A percentile compares a stretch with the other conserved stretches of the same genome.
phyloP scores from a whole-genome alignment of 2,888 invertebrate species.

The Willowsia nigromaculata region DNA sequence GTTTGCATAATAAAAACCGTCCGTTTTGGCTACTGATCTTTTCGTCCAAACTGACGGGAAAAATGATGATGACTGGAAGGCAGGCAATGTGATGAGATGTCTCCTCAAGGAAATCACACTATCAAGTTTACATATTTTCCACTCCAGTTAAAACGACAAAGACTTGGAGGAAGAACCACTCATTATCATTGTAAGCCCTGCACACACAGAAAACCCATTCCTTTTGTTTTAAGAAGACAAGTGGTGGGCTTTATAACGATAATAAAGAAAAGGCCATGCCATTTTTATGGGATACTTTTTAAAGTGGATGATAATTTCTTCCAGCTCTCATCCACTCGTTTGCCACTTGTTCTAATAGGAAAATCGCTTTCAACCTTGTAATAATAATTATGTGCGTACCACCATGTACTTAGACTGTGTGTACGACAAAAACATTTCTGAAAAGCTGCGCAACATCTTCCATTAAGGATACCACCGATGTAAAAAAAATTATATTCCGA shows the following conservation, averaged over 20 bases:
- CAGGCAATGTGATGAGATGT: constrained; percentile 72
- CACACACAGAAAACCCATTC: not conserved
- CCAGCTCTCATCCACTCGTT: not conserved
- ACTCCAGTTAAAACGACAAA: not conserved
- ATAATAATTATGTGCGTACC: constrained; percentile 11
- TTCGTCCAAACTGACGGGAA: constrained; percentile 25
- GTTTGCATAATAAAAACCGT: too few species aligned
- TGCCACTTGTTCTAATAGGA: not conserved
- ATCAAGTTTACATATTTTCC: not conserved
- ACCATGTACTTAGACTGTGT: not conserved
- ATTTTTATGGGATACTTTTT: constrained; percentile 8
- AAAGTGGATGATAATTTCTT: not conserved
- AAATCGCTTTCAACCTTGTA: not conserved
- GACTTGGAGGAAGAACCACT: not conserved
- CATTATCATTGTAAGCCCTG: not conserved
- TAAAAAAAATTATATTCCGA: too few species aligned
- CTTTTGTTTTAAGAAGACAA: not conserved
- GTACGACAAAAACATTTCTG: not conserved
- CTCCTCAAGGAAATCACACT: constrained; percentile 70
- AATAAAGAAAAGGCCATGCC: not conserved
- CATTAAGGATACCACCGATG: not conserved
- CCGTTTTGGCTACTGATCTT: constrained; percentile 29
- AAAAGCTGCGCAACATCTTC: not conserved
- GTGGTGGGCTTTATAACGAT: not conserved
- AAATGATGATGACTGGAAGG: constrained; percentile 61